These are phyloP conservation scores for Serilophus lunatus DNA, from an alignment of 2,113 vertebrate genomes.

Conservation along the genomic window DNA sequence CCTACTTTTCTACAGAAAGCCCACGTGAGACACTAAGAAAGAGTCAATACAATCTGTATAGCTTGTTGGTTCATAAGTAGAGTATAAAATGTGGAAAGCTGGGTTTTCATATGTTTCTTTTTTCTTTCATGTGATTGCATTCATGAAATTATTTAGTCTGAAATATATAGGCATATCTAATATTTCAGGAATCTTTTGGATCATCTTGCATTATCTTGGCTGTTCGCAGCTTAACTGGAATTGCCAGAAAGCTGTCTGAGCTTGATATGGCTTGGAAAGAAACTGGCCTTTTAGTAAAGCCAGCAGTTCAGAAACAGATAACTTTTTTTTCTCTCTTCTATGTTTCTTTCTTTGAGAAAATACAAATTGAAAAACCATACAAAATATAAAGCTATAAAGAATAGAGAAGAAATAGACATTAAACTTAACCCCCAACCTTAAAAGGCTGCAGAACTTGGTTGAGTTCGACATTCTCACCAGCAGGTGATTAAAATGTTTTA, in stretches of 20 bases:
- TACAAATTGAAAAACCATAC: neutral
- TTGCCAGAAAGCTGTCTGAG: slow-evolving; percentile 28
- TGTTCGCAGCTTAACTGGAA: neutral
- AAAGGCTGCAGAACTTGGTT: neutral
- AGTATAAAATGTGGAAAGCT: neutral
- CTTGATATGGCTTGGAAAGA: slow-evolving; percentile 3
- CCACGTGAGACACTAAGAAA: neutral
- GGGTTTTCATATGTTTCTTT: neutral
- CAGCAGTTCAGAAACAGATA: neutral
- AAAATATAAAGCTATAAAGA: neutral
- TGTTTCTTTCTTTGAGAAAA: neutral
- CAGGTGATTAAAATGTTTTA: neutral
- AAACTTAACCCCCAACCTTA: neutral
- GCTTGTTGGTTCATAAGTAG: neutral
- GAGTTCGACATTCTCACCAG: neutral
- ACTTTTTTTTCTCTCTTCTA: neutral
- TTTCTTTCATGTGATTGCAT: neutral
- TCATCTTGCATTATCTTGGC: slow-evolving; percentile 44
- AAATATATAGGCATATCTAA: slow-evolving; percentile 50
- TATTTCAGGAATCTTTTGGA: slow-evolving; percentile 60
- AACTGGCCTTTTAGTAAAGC: neutral
- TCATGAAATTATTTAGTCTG: slow-evolving; percentile 51
- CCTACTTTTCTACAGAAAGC: neutral
- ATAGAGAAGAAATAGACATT: neutral
- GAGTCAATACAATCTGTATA: neutral